Conservation (phyloP, 1,140 invertebrate genomes). For the Meloidogyne exigua region DNA sequence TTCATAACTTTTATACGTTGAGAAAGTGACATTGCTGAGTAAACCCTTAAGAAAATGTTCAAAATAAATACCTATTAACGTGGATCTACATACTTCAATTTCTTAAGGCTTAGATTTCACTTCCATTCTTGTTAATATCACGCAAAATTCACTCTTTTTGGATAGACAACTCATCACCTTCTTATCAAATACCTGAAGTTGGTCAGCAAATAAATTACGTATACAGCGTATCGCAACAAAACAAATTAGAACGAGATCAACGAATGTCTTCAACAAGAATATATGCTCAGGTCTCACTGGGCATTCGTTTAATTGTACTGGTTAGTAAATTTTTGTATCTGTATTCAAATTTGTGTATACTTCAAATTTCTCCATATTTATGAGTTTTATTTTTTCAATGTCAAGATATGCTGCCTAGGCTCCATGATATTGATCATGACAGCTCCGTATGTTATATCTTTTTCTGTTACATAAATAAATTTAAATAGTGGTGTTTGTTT, state of each 20-base stretch:
- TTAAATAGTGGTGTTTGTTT: slow-evolving; percentile 56
- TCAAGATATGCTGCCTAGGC: background rate
- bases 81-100: too few species aligned
- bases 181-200: background rate
- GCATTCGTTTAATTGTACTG: slow-evolving; percentile 56
- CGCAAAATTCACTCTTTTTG: background rate
- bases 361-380: too few species aligned
- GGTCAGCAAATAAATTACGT: too few species aligned
- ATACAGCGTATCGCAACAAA: background rate
- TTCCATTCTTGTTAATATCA: background rate
- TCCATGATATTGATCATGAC: slow-evolving; percentile 59
- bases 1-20: too few species aligned
- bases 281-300: slow-evolving; percentile 52
- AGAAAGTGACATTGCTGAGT: too few species aligned
- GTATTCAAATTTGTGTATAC: background rate
- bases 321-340: slow-evolving; percentile 33
- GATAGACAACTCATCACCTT: background rate
- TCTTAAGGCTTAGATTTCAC: background rate
- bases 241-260: background rate
- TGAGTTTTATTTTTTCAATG: background rate
- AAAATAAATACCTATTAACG: too few species aligned
- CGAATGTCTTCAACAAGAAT: slow-evolving; percentile 35
- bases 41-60: too few species aligned
- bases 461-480: background rate
- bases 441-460: slow-evolving; percentile 38